Conservation (phyloP, 2,888 invertebrate genomes). For the Stenoptilia bipunctidactyla region DNA sequence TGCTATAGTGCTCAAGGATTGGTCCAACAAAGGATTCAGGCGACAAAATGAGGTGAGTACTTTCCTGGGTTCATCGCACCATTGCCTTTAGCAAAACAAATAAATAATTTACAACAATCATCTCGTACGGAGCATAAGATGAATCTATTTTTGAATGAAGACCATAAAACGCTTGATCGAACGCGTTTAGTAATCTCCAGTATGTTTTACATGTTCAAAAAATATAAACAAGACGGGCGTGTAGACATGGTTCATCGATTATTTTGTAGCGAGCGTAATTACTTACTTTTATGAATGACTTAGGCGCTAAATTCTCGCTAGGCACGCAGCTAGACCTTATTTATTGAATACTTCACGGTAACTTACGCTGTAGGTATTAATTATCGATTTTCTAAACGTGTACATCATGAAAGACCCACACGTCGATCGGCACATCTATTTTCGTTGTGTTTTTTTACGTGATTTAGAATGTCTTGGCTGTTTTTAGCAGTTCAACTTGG, state of each 20-base stretch:
- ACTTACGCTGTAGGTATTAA: background rate
- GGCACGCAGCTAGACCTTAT: conserved; percentile 15
- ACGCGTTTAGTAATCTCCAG: conserved; percentile 28
- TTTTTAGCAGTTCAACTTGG: background rate
- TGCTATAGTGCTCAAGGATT: conserved; percentile 65
- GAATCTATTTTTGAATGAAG: conserved; percentile 43
- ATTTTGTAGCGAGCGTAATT: conserved; percentile 45
- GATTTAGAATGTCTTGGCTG: too few species aligned
- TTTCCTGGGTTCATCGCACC: conserved; percentile 44
- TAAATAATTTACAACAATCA: conserved; percentile 49
- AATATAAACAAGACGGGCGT: conserved; percentile 50
- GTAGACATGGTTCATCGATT: conserved; percentile 51
- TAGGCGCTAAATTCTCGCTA: conserved; percentile 26
- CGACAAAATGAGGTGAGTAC: conserved; percentile 64
- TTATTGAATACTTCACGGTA: background rate
- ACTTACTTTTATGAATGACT: conserved; percentile 55
- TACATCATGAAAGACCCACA: conserved; percentile 16
- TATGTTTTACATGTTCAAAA: conserved; percentile 30
- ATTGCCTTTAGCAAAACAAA: conserved; percentile 60
- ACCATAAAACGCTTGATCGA: background rate
- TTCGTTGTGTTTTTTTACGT: background rate
- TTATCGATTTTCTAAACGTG: conserved; percentile 31
- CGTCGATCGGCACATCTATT: conserved; percentile 6
- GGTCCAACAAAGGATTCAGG: conserved; percentile 59
- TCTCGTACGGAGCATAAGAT: conserved; percentile 39